A percentile compares a stretch with the other conserved stretches of the same genome.
Evolutionary conservation across 2,888 invertebrate genomes (phyloP).

Genomic region (Cheilosia pagana): DNA sequence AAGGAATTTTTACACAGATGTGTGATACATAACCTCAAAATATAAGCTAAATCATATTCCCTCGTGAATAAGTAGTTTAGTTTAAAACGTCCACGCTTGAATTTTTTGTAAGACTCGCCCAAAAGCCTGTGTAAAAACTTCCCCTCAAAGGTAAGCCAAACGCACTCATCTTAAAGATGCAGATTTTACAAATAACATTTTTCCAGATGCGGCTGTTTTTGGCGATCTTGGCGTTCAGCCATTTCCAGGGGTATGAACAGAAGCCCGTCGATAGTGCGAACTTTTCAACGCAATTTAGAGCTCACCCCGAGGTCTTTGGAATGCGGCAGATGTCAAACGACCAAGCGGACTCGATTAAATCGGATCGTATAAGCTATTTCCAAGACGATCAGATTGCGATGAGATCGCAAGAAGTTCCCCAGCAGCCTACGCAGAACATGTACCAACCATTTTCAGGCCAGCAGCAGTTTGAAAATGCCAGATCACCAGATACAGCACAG

Average conservation of each 20-base stretch:
- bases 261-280: neutral
- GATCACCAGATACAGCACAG: neutral
- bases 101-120: too few relatives aligned
- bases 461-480: neutral
- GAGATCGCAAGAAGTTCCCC: neutral
- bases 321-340: neutral
- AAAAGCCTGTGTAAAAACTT: too few relatives aligned
- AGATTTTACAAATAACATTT: neutral
- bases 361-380: slow-evolving; percentile 3
- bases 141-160: slow-evolving; percentile 21
- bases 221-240: neutral
- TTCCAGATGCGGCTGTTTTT: slow-evolving; percentile 42
- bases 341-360: neutral
- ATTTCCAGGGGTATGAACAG: slow-evolving; percentile 12
- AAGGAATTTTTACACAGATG: neutral
- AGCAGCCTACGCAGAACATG: neutral
- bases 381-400: neutral
- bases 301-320: neutral
- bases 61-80: too few relatives aligned
- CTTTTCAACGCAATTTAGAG: neutral
- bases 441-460: neutral
- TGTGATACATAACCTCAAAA: neutral
- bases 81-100: too few relatives aligned
- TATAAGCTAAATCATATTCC: too few relatives aligned
- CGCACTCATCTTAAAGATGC: neutral